Base-by-base conservation (phyloP, 2,797 vertebrate genomes). In the Danio aesculapii region DNA sequence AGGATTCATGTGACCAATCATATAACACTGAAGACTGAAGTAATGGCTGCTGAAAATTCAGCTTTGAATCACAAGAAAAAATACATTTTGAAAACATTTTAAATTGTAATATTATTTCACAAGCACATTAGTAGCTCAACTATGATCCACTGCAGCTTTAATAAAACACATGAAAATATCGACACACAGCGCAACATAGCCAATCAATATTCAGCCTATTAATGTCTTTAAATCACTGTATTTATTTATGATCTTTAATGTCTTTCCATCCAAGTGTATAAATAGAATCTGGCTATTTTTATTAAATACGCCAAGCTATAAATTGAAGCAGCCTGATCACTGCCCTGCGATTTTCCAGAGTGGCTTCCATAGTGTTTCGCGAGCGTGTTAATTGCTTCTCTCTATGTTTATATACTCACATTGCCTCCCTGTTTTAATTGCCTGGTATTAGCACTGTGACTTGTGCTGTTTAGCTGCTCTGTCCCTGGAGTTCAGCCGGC, bases 381-480 rank as follows among this genome's bases (percentile, higher is more conserved):
- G 49, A 43, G 44, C 11, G 12, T 79, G 77, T 61, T 79, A 79
- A 79, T 79, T 79, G 77, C 66, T 50, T 78, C 66, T 78, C 55
- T 61, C 41, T 68, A 39, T 62, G 66, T 69, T 69, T 70, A 19
- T 70, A 62, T 53, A 58, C 62, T 61, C 58, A 55, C 75, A 83
- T n/a, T 50, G 41, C 49, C 8, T 41, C 59, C 39, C 13, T 8
- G n/a, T 78, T 76, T n/a, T 84, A 81, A 81, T 81, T 66, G 72
- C 13, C 52, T 49, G 8, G 57, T 46, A 55, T 80, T 66, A 80
- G 66, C 77, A 76, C 77, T 75, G 58, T 62, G 58, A 57, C 72
- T 57, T 75, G 39, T 49, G 67, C 61, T 81, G 81, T 80, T 85
- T 80, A 81, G 80, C 49, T n/a, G 13, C 50, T 70, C 53, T 63